Conservation (phyloP, 2,797 vertebrate species). For the Halcyon chelicuti region DNA sequence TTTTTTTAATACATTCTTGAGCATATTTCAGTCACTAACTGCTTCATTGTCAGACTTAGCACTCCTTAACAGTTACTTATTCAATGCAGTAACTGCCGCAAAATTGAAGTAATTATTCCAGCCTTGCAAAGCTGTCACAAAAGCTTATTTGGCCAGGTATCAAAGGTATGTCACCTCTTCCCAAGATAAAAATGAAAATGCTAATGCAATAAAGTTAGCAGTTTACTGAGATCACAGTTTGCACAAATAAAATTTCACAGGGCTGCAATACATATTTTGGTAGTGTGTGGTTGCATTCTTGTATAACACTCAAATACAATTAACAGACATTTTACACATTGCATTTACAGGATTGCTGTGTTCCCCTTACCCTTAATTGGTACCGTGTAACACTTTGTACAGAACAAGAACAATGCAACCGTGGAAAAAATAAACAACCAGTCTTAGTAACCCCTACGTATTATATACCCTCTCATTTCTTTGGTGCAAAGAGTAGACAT, state of each 20-base stretch:
- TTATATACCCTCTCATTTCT: background rate
- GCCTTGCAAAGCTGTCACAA: background rate
- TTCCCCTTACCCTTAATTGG: background rate
- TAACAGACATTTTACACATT: background rate
- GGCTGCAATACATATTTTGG: background rate
- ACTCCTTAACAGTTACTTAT: background rate
- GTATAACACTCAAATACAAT: background rate
- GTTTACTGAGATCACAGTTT: background rate
- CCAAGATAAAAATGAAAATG: background rate
- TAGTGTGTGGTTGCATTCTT: background rate
- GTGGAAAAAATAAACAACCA: background rate
- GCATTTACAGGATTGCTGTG: background rate
- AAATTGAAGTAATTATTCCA: background rate
- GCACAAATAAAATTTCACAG: background rate
- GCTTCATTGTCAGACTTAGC: background rate
- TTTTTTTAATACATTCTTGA: background rate
- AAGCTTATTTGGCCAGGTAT: background rate
- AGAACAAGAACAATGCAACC: background rate
- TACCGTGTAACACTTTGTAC: background rate
- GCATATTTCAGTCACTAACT: background rate
- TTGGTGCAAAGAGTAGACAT: background rate
- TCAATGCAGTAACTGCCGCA: background rate
- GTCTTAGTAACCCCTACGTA: background rate
- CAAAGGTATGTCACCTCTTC: background rate
- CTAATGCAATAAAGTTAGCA: background rate